Base-by-base conservation (phyloP, 2,113 vertebrate species). In the Paralichthys olivaceus region DNA sequence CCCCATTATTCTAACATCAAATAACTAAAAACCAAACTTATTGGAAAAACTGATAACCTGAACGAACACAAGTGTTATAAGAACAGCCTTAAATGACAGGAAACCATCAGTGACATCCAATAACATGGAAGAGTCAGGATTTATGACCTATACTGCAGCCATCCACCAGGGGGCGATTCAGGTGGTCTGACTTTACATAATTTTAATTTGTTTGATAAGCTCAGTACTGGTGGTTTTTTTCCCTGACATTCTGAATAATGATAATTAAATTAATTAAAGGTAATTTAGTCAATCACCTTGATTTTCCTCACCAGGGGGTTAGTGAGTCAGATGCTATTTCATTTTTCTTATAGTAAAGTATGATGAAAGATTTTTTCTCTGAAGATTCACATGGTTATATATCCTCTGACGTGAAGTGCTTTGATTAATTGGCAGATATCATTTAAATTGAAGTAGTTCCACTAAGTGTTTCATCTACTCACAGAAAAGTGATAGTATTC, bases 381-480 rank as follows among this genome's bases (percentile, higher is more conserved):
- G 29, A 77, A 70, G 32, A 83, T 73, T 29, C 55, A 61, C 61
- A 79, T 59, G 71, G 29, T 82, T 69, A 60, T 59, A 64, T 78
- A 56, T 51, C 32, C 62, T 68, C 29, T 66, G 65, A 81, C 61
- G 67, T 76, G 71, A 72, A 82, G 54, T 72, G 64, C 28, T 79
- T 79, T 86, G 76, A 85, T 86, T 85, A 80, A 82, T 69, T 78
- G 69, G 56, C 19, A 7, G 63, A 13, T 81, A 81, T 81, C 62
- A 87, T 85, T 77, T 71, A 62, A 73, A 84, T 80, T 76, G 60
- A 76, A 87, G 77, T 43, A 29, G 66, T 75, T 75, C 54, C 19
- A 37, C 55, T 66, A 47, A 70, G 59, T 83, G 59, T 73, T 40
- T 87, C 71, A 68, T 78, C 66, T 87, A 15, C 62, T 54, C 75